Evolutionary conservation across 1,140 invertebrate species (phyloP).

Genomic region (Cydia splendana): DNA sequence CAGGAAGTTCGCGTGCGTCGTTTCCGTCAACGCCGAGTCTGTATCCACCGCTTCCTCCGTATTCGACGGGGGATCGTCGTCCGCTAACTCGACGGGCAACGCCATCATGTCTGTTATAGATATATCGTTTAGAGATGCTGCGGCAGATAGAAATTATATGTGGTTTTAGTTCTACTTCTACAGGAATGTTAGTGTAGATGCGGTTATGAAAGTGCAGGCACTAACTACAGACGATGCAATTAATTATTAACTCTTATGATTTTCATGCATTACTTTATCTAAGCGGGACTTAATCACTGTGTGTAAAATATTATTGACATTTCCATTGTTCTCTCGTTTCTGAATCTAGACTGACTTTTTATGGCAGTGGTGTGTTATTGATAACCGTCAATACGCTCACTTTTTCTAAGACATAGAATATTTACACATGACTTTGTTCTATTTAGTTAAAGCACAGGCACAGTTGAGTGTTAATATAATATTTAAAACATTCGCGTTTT

Average conservation of each 20-base stretch:
- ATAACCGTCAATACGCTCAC: too few relatives aligned
- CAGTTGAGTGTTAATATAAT: too few relatives aligned
- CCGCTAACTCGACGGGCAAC: conserved; percentile 66
- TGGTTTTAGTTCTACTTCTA: conserved; percentile 12
- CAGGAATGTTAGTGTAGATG: background rate
- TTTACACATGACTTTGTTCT: background rate
- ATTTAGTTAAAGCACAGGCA: background rate
- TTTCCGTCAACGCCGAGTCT: conserved; percentile 72
- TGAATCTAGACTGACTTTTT: too few relatives aligned
- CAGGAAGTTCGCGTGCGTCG: conserved; percentile 90
- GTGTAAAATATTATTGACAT: background rate
- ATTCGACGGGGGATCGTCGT: conserved; percentile 75
- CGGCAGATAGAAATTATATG: conserved; percentile 6
- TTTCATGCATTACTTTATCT: background rate
- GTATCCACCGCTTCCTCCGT: conserved; percentile 59
- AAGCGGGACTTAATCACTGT: background rate
- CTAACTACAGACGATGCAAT: background rate
- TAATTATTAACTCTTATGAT: too few relatives aligned
- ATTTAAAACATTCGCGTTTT: too few relatives aligned
- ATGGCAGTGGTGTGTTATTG: too few relatives aligned
- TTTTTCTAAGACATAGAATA: too few relatives aligned
- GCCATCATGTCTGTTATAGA: conserved; percentile 71
- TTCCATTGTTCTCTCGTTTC: too few relatives aligned
- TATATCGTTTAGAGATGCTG: conserved; percentile 17
- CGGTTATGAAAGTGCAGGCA: background rate